Conservation (phyloP, 2,888 invertebrate genomes). For the Ptilodon capucinus region DNA sequence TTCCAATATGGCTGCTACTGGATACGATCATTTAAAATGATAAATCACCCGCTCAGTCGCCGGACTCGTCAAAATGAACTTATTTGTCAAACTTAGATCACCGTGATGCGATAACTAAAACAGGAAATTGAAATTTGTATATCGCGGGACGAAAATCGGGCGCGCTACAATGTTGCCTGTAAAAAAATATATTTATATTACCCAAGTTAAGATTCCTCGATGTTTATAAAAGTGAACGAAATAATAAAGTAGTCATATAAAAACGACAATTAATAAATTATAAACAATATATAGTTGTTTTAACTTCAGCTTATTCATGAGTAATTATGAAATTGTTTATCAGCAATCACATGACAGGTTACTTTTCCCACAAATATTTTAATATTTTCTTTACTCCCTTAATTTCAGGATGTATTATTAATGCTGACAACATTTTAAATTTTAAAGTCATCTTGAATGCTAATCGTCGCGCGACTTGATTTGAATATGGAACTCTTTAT, state of each 20-base stretch:
- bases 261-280: too few relatives aligned
- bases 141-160: slow-evolving; percentile 76
- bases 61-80: slow-evolving; percentile 77
- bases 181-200: too few relatives aligned
- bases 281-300: too few relatives aligned
- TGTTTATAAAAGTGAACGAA: too few relatives aligned
- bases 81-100: slow-evolving; percentile 81
- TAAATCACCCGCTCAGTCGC: slow-evolving; percentile 65
- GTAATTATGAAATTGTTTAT: too few relatives aligned
- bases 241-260: too few relatives aligned
- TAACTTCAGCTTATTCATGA: too few relatives aligned
- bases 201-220: too few relatives aligned
- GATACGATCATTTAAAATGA: slow-evolving; percentile 61
- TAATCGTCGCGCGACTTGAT: slow-evolving; percentile 68
- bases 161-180: slow-evolving; percentile 18
- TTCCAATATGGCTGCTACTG: slow-evolving; percentile 54
- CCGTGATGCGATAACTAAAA: slow-evolving; percentile 64
- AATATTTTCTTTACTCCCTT: neutral
- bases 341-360: too few relatives aligned
- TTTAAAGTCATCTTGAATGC: slow-evolving; percentile 64
- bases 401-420: neutral
- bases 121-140: slow-evolving; percentile 82
- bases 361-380: too few relatives aligned
- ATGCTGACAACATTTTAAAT: slow-evolving; percentile 1
- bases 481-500: slow-evolving; percentile 75